Evolutionary conservation across 2,113 vertebrate genomes (phyloP).

Genomic region (Ivindomyrus marchei): DNA sequence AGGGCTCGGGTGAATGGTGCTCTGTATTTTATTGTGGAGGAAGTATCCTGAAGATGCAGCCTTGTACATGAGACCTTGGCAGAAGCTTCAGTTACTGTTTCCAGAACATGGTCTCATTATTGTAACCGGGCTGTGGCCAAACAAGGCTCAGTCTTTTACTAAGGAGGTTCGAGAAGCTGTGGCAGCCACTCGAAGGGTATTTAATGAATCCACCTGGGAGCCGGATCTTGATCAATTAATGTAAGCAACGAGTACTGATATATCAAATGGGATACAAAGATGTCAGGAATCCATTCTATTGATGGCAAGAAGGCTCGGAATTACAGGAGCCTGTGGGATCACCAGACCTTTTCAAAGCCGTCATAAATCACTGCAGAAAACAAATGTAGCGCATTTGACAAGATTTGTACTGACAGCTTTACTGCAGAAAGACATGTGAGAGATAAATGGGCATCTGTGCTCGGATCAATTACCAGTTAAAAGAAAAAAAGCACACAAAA

Average conservation of each 20-base stretch:
- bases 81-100: not conserved
- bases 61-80: slow-evolving; percentile 2
- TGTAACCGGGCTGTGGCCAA: slow-evolving; percentile 22
- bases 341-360: slow-evolving; percentile 83
- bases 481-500: slow-evolving; percentile 49
- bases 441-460: slow-evolving; percentile 71
- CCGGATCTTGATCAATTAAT: slow-evolving; percentile 78
- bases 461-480: slow-evolving; percentile 71
- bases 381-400: slow-evolving; percentile 78
- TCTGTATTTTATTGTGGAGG: not conserved
- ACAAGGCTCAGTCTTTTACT: not conserved
- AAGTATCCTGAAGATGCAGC: not conserved
- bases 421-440: slow-evolving; percentile 68
- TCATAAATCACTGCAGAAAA: slow-evolving; percentile 84
- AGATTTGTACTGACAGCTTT: slow-evolving; percentile 77
- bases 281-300: slow-evolving; percentile 78
- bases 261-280: slow-evolving; percentile 77
- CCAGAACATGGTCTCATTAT: not conserved
- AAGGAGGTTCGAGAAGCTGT: not conserved
- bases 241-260: slow-evolving; percentile 75
- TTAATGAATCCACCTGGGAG: slow-evolving; percentile 75
- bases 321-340: slow-evolving; percentile 80
- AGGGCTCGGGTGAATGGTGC: not conserved
- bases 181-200: slow-evolving; percentile 58
- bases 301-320: slow-evolving; percentile 75